A percentile compares a stretch with the other conserved stretches of the same genome.
phyloP scores from a whole-genome alignment of 2,113 vertebrate genomes.

The Peucedramus taeniatus region DNA sequence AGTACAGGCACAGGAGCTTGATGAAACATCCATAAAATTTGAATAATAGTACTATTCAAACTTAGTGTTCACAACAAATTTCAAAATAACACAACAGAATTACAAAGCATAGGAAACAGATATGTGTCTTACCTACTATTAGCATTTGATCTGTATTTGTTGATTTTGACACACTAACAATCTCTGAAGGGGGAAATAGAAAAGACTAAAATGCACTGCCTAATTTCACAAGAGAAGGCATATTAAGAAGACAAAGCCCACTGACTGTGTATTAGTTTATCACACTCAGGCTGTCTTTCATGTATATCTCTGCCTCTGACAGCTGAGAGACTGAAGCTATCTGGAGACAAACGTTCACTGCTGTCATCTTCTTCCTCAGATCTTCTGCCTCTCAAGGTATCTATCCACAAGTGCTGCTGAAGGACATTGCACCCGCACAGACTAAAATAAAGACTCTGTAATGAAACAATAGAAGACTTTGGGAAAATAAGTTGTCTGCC shows the following conservation, averaged over 20 bases:
- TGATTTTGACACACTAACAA: not conserved
- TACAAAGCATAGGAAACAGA: not conserved
- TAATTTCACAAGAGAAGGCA: not conserved
- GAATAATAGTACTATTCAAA: not conserved
- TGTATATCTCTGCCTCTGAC: not conserved
- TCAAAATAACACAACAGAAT: not conserved
- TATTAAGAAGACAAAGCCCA: not conserved
- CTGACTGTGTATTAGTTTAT: not conserved
- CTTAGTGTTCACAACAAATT: not conserved
- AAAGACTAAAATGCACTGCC: not conserved
- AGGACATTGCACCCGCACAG: not conserved
- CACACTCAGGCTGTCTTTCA: not conserved
- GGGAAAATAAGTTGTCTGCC: not conserved
- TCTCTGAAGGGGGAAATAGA: not conserved
- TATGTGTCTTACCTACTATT: not conserved
- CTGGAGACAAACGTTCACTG: not conserved
- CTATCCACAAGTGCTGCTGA: not conserved
- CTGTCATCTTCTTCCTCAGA: not conserved
- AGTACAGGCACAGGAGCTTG: not conserved
- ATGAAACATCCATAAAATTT: not conserved
- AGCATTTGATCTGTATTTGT: not conserved
- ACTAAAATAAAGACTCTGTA: not conserved
- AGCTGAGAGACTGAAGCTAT: not conserved
- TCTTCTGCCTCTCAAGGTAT: not conserved
- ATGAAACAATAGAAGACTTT: not conserved